Conservation (phyloP, 2,113 vertebrate genomes). For the Erythrolamprus reginae region DNA sequence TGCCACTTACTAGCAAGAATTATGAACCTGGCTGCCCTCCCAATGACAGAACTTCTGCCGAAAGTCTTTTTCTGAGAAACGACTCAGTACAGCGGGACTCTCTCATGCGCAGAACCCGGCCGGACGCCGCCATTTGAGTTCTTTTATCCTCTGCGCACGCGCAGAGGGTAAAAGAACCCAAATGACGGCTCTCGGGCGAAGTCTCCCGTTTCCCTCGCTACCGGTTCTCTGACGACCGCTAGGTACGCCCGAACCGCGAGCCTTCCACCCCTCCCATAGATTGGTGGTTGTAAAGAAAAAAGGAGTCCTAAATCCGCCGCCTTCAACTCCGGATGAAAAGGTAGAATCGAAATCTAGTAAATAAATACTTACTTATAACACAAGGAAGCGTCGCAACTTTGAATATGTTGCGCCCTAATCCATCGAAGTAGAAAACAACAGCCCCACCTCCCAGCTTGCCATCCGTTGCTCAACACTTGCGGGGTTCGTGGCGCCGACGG, state of each 20-base stretch:
- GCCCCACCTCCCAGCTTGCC: neutral
- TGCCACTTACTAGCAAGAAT: neutral
- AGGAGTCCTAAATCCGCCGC: neutral
- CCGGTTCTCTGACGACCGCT: too few species aligned
- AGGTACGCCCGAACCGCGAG: too few species aligned
- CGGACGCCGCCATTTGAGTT: too few species aligned
- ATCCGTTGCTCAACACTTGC: neutral
- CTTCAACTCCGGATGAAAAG: neutral
- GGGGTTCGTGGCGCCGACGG: too few species aligned
- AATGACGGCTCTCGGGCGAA: too few species aligned
- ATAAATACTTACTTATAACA: neutral
- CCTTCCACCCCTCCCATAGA: too few species aligned
- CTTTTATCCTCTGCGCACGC: too few species aligned
- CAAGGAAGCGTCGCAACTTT: neutral
- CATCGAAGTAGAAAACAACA: neutral
- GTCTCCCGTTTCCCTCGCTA: too few species aligned
- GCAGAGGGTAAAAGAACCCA: too few species aligned
- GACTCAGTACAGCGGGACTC: neutral
- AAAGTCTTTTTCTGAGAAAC: neutral
- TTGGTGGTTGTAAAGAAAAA: neutral
- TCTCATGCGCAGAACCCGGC: neutral
- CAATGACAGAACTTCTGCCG: neutral
- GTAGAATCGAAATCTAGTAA: neutral
- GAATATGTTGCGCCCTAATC: neutral
- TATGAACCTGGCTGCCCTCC: neutral